Evolutionary conservation across 2,797 vertebrate species (phyloP).

Genomic region (Balearica regulorum): DNA sequence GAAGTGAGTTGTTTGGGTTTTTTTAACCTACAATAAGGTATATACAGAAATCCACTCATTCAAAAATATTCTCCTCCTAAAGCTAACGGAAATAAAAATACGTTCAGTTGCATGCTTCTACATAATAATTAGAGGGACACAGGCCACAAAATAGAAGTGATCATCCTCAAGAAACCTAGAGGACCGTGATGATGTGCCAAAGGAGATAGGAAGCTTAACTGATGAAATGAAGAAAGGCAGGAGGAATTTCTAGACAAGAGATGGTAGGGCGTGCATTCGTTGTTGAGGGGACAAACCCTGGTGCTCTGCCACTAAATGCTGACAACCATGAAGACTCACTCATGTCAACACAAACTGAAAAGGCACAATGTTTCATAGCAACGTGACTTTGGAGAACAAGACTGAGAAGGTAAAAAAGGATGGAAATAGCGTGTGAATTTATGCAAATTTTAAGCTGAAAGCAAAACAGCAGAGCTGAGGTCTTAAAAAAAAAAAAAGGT

Average conservation of each 20-base stretch:
- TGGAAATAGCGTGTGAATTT: not conserved
- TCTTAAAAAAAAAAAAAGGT: not conserved
- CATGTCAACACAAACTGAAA: not conserved
- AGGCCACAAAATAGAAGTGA: not conserved
- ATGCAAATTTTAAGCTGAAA: not conserved
- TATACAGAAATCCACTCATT: not conserved
- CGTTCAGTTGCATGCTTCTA: not conserved
- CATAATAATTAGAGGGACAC: not conserved
- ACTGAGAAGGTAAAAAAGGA: not conserved
- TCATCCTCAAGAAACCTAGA: not conserved
- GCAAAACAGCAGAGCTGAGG: not conserved
- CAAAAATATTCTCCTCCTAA: not conserved
- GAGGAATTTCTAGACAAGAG: not conserved
- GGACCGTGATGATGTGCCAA: not conserved
- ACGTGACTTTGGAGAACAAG: not conserved
- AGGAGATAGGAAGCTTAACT: not conserved
- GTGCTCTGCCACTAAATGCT: accelerated
- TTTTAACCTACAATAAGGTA: not conserved
- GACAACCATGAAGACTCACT: not conserved
- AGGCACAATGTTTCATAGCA: not conserved
- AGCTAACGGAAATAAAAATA: not conserved
- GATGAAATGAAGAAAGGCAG: not conserved
- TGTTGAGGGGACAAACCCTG: not conserved
- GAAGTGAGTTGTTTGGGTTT: not conserved
- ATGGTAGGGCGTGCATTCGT: not conserved